Percentiles rank a stretch among this genome's conserved stretches.
phyloP scores from a whole-genome alignment of 2,113 vertebrate genomes.

The Pitta sordida region DNA sequence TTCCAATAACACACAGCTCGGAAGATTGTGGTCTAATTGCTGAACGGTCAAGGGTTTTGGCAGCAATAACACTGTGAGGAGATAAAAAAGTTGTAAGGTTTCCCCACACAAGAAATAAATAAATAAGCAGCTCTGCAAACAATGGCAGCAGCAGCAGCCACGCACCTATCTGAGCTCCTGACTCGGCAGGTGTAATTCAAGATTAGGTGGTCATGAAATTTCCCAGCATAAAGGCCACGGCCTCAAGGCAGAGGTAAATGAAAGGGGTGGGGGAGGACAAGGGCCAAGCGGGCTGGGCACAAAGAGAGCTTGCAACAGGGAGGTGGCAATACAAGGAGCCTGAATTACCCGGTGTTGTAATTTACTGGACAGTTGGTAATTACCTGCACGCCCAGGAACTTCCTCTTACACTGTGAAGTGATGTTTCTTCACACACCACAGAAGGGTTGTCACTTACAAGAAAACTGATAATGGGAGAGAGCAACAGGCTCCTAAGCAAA shows the following conservation, averaged over 20 bases:
- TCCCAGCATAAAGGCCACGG: neutral
- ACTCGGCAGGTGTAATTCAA: neutral
- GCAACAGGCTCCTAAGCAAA: neutral
- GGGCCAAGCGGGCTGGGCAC: neutral
- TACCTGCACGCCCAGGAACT: conserved; percentile 2
- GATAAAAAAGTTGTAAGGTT: neutral
- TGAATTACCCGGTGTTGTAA: neutral
- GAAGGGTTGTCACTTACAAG: neutral
- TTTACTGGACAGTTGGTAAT: neutral
- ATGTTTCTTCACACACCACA: neutral
- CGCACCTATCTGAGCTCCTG: neutral
- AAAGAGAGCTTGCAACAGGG: neutral
- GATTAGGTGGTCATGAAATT: neutral
- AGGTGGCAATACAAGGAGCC: neutral
- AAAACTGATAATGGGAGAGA: neutral
- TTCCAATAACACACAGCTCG: neutral
- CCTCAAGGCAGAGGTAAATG: neutral
- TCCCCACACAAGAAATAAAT: neutral
- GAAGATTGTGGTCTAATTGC: neutral
- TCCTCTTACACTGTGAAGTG: neutral
- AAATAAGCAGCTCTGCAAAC: neutral
- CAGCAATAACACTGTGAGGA: neutral
- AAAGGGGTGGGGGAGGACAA: neutral
- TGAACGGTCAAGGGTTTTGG: neutral
- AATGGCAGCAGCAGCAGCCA: neutral